These are phyloP conservation scores for Podarcis raffonei DNA, from an alignment of 2,113 vertebrate genomes.

Conservation along the genomic window DNA sequence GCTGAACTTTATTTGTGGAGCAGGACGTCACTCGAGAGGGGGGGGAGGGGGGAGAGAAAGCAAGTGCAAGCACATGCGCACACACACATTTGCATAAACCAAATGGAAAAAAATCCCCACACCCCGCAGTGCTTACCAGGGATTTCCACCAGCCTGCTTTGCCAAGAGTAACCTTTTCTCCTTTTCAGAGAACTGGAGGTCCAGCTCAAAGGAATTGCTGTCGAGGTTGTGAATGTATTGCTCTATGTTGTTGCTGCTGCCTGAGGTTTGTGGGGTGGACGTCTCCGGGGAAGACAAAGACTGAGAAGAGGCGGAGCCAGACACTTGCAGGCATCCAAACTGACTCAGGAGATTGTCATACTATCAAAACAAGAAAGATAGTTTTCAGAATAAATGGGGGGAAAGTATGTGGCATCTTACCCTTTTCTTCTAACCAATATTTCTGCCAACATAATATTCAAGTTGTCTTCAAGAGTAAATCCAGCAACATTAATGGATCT, in stretches of 20 bases:
- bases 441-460: too few species aligned
- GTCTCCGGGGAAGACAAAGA: conserved; percentile 81
- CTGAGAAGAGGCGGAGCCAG: conserved; percentile 86
- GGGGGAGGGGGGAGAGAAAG: too few species aligned
- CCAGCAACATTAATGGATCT: too few species aligned
- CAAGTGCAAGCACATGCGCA: too few species aligned
- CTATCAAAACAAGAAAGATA: conserved; percentile 65
- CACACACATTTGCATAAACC: too few species aligned
- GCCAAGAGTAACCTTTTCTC: conserved; percentile 94
- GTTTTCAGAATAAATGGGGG: too few species aligned
- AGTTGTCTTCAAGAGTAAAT: too few species aligned
- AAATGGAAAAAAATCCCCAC: background rate
- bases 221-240: conserved; percentile 98
- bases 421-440: background rate
- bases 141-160: conserved; percentile 94
- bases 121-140: conserved; percentile 81
- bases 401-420: background rate
- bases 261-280: conserved; percentile 80
- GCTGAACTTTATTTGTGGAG: background rate
- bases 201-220: conserved; percentile 96
- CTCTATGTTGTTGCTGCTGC: conserved; percentile 92
- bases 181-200: conserved; percentile 94
- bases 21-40: background rate
- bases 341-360: conserved; percentile 99
- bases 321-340: conserved; percentile 98